Base-by-base conservation (phyloP, 2,113 vertebrate species). In the Dipodomys ordii region DNA sequence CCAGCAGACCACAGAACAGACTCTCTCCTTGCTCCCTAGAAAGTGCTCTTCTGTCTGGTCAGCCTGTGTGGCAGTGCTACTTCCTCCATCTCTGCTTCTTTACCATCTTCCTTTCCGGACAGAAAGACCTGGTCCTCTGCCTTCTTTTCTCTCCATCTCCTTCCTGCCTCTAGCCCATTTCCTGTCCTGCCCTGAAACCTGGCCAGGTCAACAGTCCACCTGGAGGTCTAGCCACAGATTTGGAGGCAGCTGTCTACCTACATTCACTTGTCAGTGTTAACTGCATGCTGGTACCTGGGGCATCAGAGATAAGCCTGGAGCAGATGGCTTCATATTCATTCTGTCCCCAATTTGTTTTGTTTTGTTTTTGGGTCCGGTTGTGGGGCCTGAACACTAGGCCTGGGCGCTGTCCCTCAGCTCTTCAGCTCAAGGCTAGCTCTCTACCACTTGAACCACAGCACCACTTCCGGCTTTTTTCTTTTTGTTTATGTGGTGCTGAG, bases 31-130 rank as follows among this genome's bases (percentile, higher is more conserved):
- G 32, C 53, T 91, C 65, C 32, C 6, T 8, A 7, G 62, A 7
- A 20, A n/a, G 18, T 6, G n/a, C 53, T 53, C 53, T 44, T 35
- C 39, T 0, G 6, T 60, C 12, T 11, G 15, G 30, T 35, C 83
- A 49, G 57, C 28, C 12, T 25, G 7, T 5, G 0, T 11, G n/a
- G n/a, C 8, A 6, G 71, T 0, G 0, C n/a, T 23, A 1, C 67
- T 44, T 49, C 18, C 27, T 62, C 79, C 18, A 69, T 1, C 25
- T 35, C 87, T 11, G n/a, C 30, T 18, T 53, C 72, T 91, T 77
- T 57, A 67, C 23, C 64, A 6, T 32, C 25, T 7, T 9, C 30
- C 83, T 77, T 30, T 72, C 27, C 73, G 5, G 62, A 25, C 49
- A 64, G 11, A 16, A 35, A 67, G 0, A 18, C 19, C 30, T 1